These are phyloP conservation scores for Branchinecta lindahli DNA, from an alignment of 1,140 invertebrate genomes.

Conservation along the genomic window DNA sequence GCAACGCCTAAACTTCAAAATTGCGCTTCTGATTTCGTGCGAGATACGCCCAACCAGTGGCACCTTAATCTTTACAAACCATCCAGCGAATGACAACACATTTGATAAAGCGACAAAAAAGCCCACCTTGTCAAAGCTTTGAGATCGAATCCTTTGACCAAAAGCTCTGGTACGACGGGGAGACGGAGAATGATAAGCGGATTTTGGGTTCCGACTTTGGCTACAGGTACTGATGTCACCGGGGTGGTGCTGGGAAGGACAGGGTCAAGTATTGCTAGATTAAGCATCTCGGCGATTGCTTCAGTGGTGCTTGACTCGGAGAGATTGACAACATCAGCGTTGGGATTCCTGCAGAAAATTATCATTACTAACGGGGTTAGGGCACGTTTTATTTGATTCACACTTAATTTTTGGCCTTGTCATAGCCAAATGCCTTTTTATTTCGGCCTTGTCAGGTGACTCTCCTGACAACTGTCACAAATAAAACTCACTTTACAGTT, in stretches of 20 bases:
- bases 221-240: background rate
- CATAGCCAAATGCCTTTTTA: too few relatives aligned
- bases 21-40: too few relatives aligned
- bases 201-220: constrained; percentile 3
- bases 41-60: too few relatives aligned
- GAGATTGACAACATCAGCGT: constrained; percentile 2
- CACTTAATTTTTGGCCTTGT: too few relatives aligned
- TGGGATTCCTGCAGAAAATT: background rate
- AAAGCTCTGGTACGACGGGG: constrained; percentile 22
- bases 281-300: background rate
- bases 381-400: too few relatives aligned
- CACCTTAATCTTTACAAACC: too few relatives aligned
- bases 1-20: too few relatives aligned
- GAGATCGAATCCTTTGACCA: constrained; percentile 26
- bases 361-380: background rate
- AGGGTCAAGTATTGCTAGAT: constrained; percentile 16
- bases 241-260: background rate
- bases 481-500: too few relatives aligned
- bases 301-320: background rate
- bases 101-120: background rate
- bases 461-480: too few relatives aligned
- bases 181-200: constrained; percentile 23
- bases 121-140: constrained; percentile 25
- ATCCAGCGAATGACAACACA: too few relatives aligned
- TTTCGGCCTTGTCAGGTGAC: too few relatives aligned